Evolutionary conservation across 2,888 invertebrate species (phyloP).

Genomic region (Drepanosiphum platanoidis): DNA sequence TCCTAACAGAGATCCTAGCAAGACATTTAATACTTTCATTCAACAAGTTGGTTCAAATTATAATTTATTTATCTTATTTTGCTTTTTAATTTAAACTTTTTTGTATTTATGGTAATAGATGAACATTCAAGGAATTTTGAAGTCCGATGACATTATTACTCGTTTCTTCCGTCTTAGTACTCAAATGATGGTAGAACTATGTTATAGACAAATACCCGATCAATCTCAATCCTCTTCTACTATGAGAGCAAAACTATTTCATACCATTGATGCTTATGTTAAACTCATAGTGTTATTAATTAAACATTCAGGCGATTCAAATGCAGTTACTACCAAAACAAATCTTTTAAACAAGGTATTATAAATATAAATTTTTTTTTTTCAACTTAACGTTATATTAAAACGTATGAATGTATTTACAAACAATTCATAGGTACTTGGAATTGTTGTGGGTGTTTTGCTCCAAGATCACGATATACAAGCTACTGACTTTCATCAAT

Average conservation of each 20-base stretch:
- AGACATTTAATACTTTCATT: conserved; percentile 93
- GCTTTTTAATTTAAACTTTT: not conserved
- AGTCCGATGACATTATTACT: conserved; percentile 96
- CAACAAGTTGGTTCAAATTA: conserved; percentile 72
- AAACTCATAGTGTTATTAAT: conserved; percentile 93
- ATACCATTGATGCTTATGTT: conserved; percentile 94
- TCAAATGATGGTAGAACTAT: conserved; percentile 94
- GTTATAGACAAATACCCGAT: conserved; percentile 85
- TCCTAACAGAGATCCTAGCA: conserved; percentile 84
- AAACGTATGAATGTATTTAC: not conserved
- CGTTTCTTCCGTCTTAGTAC: conserved; percentile 96
- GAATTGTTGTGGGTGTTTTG: conserved; percentile 94
- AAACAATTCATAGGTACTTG: conserved; percentile 72
- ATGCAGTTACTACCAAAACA: conserved; percentile 92
- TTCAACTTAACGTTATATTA: not conserved
- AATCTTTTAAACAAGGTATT: conserved; percentile 97
- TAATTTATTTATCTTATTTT: not conserved
- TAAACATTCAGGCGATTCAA: conserved; percentile 89
- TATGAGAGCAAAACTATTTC: conserved; percentile 87
- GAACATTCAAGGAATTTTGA: conserved; percentile 94
- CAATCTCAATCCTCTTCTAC: conserved; percentile 72
- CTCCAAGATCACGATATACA: conserved; percentile 96
- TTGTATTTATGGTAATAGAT: conserved; percentile 69
- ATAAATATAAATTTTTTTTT: too few relatives aligned
- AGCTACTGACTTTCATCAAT: conserved; percentile 90